Percentiles rank a stretch among this genome's conserved stretches.
phyloP scores from a whole-genome alignment of 2,888 invertebrate species.

The Xylota sylvarum region DNA sequence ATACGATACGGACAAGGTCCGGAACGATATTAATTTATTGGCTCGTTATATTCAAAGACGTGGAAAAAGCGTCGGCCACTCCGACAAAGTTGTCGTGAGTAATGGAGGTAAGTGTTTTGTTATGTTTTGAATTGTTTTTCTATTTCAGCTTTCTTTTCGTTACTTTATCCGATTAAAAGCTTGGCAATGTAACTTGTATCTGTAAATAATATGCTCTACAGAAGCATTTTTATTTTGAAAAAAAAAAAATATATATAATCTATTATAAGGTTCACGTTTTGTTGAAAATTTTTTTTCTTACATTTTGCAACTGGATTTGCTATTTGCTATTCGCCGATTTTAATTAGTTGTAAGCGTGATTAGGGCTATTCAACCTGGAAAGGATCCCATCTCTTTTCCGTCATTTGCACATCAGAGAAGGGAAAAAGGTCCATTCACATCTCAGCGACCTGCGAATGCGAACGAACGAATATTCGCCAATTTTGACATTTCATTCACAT shows the following conservation, averaged over 20 bases:
- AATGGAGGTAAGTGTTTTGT: slow-evolving; percentile 81
- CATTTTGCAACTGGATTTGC: not conserved
- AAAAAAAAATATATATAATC: slow-evolving; percentile 1
- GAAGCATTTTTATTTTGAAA: not conserved
- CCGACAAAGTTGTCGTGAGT: slow-evolving; percentile 77
- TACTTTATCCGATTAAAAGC: slow-evolving; percentile 38
- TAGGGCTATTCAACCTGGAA: too few species aligned
- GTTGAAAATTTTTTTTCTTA: not conserved
- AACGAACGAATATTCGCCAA: too few species aligned
- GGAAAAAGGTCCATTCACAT: too few species aligned
- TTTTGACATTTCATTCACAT: too few species aligned
- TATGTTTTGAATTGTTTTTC: slow-evolving; percentile 34
- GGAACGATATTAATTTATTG: slow-evolving; percentile 93
- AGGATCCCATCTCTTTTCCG: too few species aligned
- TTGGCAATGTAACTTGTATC: slow-evolving; percentile 21
- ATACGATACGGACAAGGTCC: slow-evolving; percentile 90
- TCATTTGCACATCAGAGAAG: too few species aligned
- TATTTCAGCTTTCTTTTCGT: slow-evolving; percentile 14
- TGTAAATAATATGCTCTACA: slow-evolving; percentile 47
- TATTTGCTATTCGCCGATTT: not conserved
- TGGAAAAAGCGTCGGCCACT: slow-evolving; percentile 83
- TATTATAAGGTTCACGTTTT: slow-evolving; percentile 42
- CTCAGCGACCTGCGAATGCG: too few species aligned
- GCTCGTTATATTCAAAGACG: slow-evolving; percentile 94
- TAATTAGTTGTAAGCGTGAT: not conserved